Evolutionary conservation across 1,140 invertebrate genomes (phyloP).

Genomic region (Acromyrmex charruanus): DNA sequence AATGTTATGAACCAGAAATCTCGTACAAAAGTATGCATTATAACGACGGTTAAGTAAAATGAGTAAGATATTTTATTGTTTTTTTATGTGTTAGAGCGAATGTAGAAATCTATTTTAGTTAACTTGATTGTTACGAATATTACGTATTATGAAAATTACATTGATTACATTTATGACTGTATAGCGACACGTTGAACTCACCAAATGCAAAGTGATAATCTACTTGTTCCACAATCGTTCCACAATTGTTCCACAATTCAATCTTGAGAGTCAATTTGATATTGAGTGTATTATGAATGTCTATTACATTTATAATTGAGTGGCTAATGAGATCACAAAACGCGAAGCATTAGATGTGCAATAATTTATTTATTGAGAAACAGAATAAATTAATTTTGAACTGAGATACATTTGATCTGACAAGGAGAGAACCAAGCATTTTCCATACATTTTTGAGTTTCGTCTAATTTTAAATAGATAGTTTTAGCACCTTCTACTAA

Average conservation of each 20-base stretch:
- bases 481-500: no score
- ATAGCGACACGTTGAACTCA: no score
- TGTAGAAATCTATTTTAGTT: background rate
- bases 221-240: no score
- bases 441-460: no score
- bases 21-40: slow-evolving; percentile 16
- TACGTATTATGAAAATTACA: no score
- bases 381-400: no score
- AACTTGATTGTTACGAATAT: background rate
- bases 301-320: background rate
- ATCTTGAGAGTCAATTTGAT: background rate
- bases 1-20: background rate
- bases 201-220: no score
- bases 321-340: background rate
- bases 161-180: no score
- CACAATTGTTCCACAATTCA: background rate
- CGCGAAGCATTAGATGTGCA: background rate
- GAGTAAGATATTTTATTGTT: background rate
- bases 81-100: background rate
- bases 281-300: background rate
- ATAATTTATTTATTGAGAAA: background rate
- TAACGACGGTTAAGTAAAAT: background rate
- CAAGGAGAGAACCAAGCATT: no score
- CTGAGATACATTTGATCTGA: background rate
- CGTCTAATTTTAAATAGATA: no score